A percentile compares a stretch with the other conserved stretches of the same genome.
These are phyloP conservation scores for Listronotus oregonensis DNA, from an alignment of 1,140 invertebrate species.

Conservation along the genomic window DNA sequence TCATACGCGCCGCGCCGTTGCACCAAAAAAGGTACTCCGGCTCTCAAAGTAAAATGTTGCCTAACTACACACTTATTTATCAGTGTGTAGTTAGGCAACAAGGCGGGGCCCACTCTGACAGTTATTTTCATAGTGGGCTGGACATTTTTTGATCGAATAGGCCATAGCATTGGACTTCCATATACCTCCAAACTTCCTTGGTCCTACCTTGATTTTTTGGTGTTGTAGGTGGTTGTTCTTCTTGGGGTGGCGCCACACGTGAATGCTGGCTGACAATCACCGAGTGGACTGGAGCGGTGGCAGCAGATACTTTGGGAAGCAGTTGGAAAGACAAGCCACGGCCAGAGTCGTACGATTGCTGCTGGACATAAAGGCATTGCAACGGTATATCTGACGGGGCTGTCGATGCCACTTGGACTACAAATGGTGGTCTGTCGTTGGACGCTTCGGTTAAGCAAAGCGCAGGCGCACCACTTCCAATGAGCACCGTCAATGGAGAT, in stretches of 20 bases:
- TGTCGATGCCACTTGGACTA: conserved; percentile 45
- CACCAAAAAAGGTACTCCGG: too few relatives aligned
- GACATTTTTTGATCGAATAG: too few relatives aligned
- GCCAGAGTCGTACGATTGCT: conserved; percentile 23
- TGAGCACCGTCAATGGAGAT: conserved; percentile 46
- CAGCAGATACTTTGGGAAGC: conserved; percentile 17
- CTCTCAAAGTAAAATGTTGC: too few relatives aligned
- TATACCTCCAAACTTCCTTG: too few relatives aligned
- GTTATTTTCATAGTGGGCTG: too few relatives aligned
- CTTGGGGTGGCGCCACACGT: not conserved
- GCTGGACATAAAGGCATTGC: conserved; percentile 54
- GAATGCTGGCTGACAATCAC: conserved; percentile 34
- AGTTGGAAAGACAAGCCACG: conserved; percentile 24
- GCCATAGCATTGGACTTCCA: too few relatives aligned
- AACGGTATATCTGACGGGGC: conserved; percentile 51
- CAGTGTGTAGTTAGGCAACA: too few relatives aligned
- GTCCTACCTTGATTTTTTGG: conserved; percentile 16
- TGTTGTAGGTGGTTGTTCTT: conserved; percentile 7
- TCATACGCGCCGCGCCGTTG: too few relatives aligned
- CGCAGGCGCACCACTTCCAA: conserved; percentile 35
- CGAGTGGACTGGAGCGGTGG: conserved; percentile 18
- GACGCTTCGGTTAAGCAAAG: conserved; percentile 26
- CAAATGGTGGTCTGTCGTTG: conserved; percentile 43
- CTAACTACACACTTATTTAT: too few relatives aligned
- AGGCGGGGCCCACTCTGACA: too few relatives aligned